Base-by-base conservation (phyloP, 2,888 invertebrate genomes). In the Hyposoter didymator region DNA sequence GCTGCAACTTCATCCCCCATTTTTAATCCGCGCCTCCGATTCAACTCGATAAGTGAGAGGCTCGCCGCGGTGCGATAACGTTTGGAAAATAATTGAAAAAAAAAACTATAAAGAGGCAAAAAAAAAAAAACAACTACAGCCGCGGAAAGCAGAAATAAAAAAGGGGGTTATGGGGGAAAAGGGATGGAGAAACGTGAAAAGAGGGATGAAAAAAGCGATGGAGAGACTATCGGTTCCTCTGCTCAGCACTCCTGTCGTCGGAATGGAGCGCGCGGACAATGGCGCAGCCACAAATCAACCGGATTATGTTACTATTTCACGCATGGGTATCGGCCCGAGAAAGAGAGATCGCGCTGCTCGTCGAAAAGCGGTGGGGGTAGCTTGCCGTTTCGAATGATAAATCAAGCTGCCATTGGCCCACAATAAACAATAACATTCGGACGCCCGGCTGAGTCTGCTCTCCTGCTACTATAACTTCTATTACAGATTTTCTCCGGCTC, bases 261-360 rank as follows among this genome's bases (percentile, higher is more conserved):
- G 90, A 90, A 89, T 89, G 91, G 91, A 91, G 90, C 89, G 88
- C 87, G 88, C 88, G 91, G 91, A 93, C 92, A 92, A 92, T 92
- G 90, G 90, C 89, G 78, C 75, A 88, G 90, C 91, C 91, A 92
- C 93, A 93, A 93, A 92, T 93, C 93, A 93, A 92, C 90, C 90
- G 92, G 92, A 93, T 93, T 93, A 92, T 93, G 92, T 92, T 92
- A 92, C 92, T 92, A 93, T 92, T 93, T 92, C 92, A 92, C 92
- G 91, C 92, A 90, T 90, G 90, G 90, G 89, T 90, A 89, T 90
- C 89, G 88, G 84, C 87, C 88, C 59, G 28, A 12, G 78, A 73
- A 35, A 35, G 76, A 70, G 76, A 28, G 49, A 59, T 67, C 75
- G 69, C 73, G 69, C 7, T 39, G n/a, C 28, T 35, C 49, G 52